Evolutionary conservation across 2,113 vertebrate genomes (phyloP).

Genomic region (Cyrtonyx montezumae): DNA sequence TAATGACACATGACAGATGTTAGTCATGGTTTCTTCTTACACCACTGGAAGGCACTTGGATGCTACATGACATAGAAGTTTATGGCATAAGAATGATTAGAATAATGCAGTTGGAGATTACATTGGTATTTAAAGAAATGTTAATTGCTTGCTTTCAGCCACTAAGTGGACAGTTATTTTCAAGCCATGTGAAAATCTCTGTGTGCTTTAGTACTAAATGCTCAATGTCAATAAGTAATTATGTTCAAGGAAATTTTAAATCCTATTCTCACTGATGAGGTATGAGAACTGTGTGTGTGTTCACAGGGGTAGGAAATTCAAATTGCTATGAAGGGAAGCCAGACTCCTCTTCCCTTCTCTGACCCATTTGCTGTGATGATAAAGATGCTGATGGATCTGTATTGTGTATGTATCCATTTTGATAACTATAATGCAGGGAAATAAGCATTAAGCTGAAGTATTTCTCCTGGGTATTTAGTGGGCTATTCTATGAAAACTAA

Average conservation of each 20-base stretch:
- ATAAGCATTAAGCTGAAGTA: not conserved
- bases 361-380: not conserved
- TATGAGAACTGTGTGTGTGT: not conserved
- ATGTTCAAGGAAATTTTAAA: conserved; percentile 12
- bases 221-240: not conserved
- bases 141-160: conserved; percentile 30
- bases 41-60: conserved; percentile 29
- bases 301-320: conserved; percentile 4
- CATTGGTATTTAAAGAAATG: conserved; percentile 1
- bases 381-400: conserved; percentile 31
- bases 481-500: not conserved
- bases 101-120: conserved; percentile 24
- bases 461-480: not conserved
- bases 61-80: not conserved
- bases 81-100: not conserved
- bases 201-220: not conserved
- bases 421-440: not conserved
- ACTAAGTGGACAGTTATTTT: conserved; percentile 23
- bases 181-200: not conserved
- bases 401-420: conserved; percentile 13
- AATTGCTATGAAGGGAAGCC: not conserved
- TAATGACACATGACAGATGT: conserved; percentile 61
- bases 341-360: not conserved
- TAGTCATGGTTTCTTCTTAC: conserved; percentile 31
- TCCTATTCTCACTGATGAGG: not conserved